Base-by-base conservation (phyloP, 2,888 invertebrate species). In the Meteorus cinctellus region DNA sequence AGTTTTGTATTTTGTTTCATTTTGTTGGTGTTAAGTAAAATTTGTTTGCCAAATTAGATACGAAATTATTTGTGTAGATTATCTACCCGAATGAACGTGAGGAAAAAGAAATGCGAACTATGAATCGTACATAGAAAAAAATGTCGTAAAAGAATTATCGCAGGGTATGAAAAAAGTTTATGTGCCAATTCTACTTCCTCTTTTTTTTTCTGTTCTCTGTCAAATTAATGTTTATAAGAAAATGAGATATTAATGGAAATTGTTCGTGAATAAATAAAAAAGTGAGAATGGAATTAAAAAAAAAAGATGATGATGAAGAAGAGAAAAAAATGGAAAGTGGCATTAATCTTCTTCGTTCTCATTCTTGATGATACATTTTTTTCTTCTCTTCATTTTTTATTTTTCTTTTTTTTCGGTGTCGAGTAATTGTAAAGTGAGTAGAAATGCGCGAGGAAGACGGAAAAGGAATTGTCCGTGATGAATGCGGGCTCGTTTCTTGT, bases 231-330 rank as follows among this genome's bases (percentile, higher is more conserved):
- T 34, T 34, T 63, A 34, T 34, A n/a, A 63, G 14, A 31, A 16
- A 63, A 29, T 5, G 24, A 6, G 19, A 24, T 60, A 5, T 10
- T 63, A 63, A 63, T 63, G 34, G 8, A 29, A 34, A 63, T 63
- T 63, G 34, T 34, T 1, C 10, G 12, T 14, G 19, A 19, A 5
- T 62, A 27, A 31, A 29, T 62, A 62, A 62, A 62, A 5, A 16
- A 63, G 31, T 31, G 31, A 31, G 29, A 29, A 16, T 63, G n/a
- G 14, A 31, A 34, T 63, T 29, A 8, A 12, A 24, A 48, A 12
- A 24, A 65, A 68, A 68, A 68, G n/a, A 63, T n/a, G 63, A 48
- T 4, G 31, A 63, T 63, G 45, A 31, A 55, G 19, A 67, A 29
- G 2, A 41, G 59, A 59, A 59, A 29, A 45, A 34, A 67, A 41